Conservation (phyloP, 2,113 vertebrate species). For the Perccottus glenii region DNA sequence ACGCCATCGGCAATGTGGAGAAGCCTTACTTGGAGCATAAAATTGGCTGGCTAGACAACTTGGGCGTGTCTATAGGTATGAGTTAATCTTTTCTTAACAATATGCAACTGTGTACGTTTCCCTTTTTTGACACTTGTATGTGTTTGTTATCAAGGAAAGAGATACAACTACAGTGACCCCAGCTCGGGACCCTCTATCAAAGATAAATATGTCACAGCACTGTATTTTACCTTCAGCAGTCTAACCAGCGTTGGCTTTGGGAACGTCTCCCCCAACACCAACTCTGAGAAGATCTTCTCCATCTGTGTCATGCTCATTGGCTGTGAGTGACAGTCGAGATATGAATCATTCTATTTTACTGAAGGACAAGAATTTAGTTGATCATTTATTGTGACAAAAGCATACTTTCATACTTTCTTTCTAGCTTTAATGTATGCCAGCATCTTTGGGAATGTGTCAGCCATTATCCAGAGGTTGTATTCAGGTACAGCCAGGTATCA, state of each 20-base stretch:
- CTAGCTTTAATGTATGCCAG: slow-evolving; percentile 98
- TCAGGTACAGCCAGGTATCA: slow-evolving; percentile 97
- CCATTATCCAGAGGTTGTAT: slow-evolving; percentile 98
- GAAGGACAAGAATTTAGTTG: background rate
- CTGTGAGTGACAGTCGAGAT: slow-evolving; percentile 84
- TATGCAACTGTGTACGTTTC: background rate
- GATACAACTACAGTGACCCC: slow-evolving; percentile 94
- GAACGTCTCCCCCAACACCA: slow-evolving; percentile 98
- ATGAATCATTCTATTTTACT: background rate
- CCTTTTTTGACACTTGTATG: background rate
- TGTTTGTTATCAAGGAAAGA: slow-evolving; percentile 81
- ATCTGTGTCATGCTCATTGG: slow-evolving; percentile 99
- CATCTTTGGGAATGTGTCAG: slow-evolving; percentile 98
- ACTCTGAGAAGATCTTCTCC: slow-evolving; percentile 99
- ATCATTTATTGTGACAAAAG: slow-evolving; percentile 1
- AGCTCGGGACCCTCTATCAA: slow-evolving; percentile 97
- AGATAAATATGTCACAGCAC: slow-evolving; percentile 98
- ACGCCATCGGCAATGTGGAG: slow-evolving; percentile 98
- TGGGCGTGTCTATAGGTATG: slow-evolving; percentile 90
- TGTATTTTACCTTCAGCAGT: slow-evolving; percentile 99
- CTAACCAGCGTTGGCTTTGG: slow-evolving; percentile 98
- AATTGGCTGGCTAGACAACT: slow-evolving; percentile 97
- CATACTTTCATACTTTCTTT: slow-evolving; percentile 14
- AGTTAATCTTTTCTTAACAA: background rate
- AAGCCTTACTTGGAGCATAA: slow-evolving; percentile 94